Base-by-base conservation (phyloP, 2,888 invertebrate species). In the Folsomia candida region DNA sequence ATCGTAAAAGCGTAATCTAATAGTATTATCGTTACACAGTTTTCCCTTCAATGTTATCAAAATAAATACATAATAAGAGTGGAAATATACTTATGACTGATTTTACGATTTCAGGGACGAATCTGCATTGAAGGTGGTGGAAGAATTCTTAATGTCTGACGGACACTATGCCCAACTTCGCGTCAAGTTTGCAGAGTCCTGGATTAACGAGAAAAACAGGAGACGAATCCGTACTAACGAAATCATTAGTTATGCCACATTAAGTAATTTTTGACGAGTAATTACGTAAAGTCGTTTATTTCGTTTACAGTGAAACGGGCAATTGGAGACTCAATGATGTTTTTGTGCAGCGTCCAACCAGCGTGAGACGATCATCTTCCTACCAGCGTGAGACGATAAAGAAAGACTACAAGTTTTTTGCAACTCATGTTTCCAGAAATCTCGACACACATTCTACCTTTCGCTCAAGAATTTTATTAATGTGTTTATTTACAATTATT, bases 191-290 rank as follows among this genome's bases (percentile, higher is more conserved):
- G 74, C 74, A 14, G 74, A 74, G 64, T 74, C 74, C 4, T 74
- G 74, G 74, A 74, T 74, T 2, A 74, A 74, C 29, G 74, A 74
- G 57, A 74, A 74, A 59, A 74, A 74, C 57, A 69, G 74, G 61
- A 69, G 74, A 69, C 71, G 70, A 71, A 74, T 71, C 64, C 71
- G 74, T 74, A 69, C 67, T 72, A 69, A n/a, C 63, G 29, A 28
- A 28, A 14, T 14, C 9, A 57, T 57, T 57, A 57, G 11, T n/a
- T n/a, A n/a, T n/a, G n/a, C n/a, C n/a, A n/a, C n/a, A 57, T 20
- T 47, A 11, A 14, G 14, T 14, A 59, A 22, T 57, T 57, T 57
- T 9, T 57, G 9, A 9, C 57, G 20, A 20, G 9, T 6, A 20
- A 11, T 6, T 57, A 57, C 62, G 62, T 51, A 62, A 29, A 58